A percentile compares a stretch with the other conserved stretches of the same genome.
phyloP scores from a whole-genome alignment of 2,888 invertebrate genomes.

The Anoplius nigerrimus region DNA sequence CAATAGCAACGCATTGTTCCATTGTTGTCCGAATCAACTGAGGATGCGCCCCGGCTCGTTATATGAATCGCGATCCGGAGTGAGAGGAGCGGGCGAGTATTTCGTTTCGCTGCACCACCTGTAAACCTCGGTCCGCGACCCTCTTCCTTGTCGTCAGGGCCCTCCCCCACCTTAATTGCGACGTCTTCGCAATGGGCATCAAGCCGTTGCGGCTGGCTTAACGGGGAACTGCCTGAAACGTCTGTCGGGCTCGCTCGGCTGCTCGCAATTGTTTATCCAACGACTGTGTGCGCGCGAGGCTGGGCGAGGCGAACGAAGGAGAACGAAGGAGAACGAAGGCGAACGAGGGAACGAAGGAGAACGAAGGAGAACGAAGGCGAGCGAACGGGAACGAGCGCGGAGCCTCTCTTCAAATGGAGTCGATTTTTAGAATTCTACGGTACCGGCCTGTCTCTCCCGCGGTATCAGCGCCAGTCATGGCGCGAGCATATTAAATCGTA shows the following conservation, averaged over 20 bases:
- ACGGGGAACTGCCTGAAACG: constrained; percentile 28
- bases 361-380: too few species aligned
- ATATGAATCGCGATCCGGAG: too few species aligned
- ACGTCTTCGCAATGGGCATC: constrained; percentile 9
- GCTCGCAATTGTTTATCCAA: constrained; percentile 27
- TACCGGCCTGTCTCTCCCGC: not conserved
- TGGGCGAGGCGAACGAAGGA: constrained; percentile 9
- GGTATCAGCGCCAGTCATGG: constrained; percentile 12
- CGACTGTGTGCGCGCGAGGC: not conserved
- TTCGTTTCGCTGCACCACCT: not conserved
- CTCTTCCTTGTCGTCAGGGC: not conserved
- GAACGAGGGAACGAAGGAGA: too few species aligned
- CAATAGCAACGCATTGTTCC: too few species aligned
- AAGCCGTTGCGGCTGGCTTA: constrained; percentile 19
- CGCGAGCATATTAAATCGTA: constrained; percentile 43
- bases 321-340: too few species aligned
- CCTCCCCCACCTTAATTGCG: constrained; percentile 24
- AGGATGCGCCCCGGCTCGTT: too few species aligned
- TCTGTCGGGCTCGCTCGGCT: not conserved
- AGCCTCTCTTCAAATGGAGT: not conserved
- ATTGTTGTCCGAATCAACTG: too few species aligned
- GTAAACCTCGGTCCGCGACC: constrained; percentile 6
- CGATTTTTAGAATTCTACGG: constrained; percentile 2
- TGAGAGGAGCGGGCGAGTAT: not conserved
- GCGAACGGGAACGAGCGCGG: too few species aligned